Evolutionary conservation across 2,797 vertebrate species (phyloP), one percentile per base, ranked within the genome.

Genomic region (Amblyopsis hoosieri): DNA sequence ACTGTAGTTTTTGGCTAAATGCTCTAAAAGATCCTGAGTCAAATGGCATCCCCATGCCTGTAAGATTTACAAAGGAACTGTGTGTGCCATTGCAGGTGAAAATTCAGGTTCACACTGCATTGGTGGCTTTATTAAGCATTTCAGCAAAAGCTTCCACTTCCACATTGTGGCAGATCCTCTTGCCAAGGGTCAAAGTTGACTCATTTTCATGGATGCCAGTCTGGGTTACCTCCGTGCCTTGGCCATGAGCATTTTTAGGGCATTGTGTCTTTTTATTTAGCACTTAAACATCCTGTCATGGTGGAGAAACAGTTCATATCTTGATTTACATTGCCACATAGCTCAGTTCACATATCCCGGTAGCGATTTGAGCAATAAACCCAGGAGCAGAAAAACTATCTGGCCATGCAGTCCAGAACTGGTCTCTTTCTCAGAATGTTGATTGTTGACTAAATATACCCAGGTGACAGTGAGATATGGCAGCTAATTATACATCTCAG

Each of bases 21-120:
- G 74, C 74, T 60, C 45, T 78, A 3, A 74, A 50, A 61, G 59
- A 76, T 6, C 64, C 74, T 15, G 74, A 79, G 49, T 45, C 60
- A 37, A 45, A 67, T 7, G 57, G 67, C 54, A 14, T 60, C 60
- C 23, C 23, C 23, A 23, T 23, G 23, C 3, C 23, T 23, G 23
- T 33, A 64, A 65, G 55, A 54, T 57, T 45, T 49, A 71, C 45
- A 15, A 17, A 60, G 57, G 60, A 64, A 61, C 62, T 64, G 15
- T 68, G 19, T 29, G 67, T 45, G 60, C 31, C 33, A 57, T 76
- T 72, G 62, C 63, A 45, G 71, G 57, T 49, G 75, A 74, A 51
- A 68, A 71, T 55, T 60, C 67, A 56, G 52, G 64, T 2, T 74
- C 71, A 55, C 45, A 60, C 63, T 62, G 50, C 45, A 67, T 67